phyloP scores from a whole-genome alignment of 2,888 invertebrate species.

The Andrena trimmerana region DNA sequence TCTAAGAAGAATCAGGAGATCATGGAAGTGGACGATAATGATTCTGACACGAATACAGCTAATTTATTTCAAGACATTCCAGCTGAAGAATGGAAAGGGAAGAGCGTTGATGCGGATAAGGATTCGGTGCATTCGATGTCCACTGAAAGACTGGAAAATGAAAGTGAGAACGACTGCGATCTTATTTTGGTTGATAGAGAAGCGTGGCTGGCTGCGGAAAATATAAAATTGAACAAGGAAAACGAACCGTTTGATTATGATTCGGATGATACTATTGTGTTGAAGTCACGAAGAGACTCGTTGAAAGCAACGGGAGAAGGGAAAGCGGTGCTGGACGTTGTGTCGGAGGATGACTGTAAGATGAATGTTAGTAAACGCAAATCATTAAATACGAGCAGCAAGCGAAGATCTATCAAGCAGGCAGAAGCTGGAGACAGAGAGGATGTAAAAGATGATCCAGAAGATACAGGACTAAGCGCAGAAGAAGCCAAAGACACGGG shows the following conservation, averaged over 20 bases:
- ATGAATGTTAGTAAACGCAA: constrained; percentile 14
- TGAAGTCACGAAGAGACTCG: constrained; percentile 41
- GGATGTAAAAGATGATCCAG: neutral
- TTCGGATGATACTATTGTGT: constrained; percentile 72
- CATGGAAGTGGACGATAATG: constrained; percentile 47
- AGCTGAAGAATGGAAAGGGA: constrained; percentile 73
- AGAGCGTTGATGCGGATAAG: constrained; percentile 31
- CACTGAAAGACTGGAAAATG: constrained; percentile 55
- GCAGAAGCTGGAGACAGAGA: neutral
- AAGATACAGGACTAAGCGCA: neutral
- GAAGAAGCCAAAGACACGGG: constrained; percentile 7
- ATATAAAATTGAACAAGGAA: constrained; percentile 30
- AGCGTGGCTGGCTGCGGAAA: constrained; percentile 50
- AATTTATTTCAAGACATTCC: constrained; percentile 76
- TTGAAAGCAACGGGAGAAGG: neutral
- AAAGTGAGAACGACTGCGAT: constrained; percentile 69
- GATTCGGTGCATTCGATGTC: constrained; percentile 51
- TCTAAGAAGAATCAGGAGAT: constrained; percentile 20
- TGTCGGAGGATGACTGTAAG: constrained; percentile 5
- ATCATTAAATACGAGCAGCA: neutral
- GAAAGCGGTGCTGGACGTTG: neutral
- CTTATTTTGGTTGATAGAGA: constrained; percentile 66
- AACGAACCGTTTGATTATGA: constrained; percentile 64
- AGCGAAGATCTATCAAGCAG: neutral
- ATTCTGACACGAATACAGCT: constrained; percentile 55